phyloP scores from a whole-genome alignment of 2,888 invertebrate species.

The Rosalia funebris region DNA sequence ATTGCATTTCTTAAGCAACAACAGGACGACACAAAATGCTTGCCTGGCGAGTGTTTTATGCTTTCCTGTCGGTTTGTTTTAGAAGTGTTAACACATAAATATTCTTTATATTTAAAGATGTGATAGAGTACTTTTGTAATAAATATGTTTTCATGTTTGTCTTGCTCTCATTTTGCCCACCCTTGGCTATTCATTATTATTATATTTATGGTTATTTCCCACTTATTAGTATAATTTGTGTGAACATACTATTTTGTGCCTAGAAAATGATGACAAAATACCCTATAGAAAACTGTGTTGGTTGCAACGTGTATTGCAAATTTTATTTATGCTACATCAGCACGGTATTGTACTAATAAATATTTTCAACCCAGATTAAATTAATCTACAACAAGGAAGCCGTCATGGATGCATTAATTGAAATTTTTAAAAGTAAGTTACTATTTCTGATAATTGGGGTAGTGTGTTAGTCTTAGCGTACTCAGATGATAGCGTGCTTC shows the following conservation, averaged over 20 bases:
- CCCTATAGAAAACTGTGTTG: too few species aligned
- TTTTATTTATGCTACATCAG: slow-evolving; percentile 8
- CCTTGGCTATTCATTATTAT: too few species aligned
- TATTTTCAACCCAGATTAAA: slow-evolving; percentile 21
- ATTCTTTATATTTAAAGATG: slow-evolving; percentile 24
- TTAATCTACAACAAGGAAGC: slow-evolving; percentile 1
- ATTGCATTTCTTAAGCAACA: slow-evolving; percentile 8
- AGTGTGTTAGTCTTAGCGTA: slow-evolving; percentile 11
- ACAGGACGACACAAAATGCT: slow-evolving; percentile 2
- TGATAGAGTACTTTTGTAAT: slow-evolving; percentile 24
- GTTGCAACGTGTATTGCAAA: too few species aligned
- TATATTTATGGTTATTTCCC: too few species aligned
- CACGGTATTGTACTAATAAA: neutral
- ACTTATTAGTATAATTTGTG: too few species aligned
- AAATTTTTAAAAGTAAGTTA: slow-evolving; percentile 21
- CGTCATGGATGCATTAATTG: slow-evolving; percentile 11
- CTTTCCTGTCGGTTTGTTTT: slow-evolving; percentile 5
- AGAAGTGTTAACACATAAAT: slow-evolving; percentile 10
- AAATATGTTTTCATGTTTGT: slow-evolving; percentile 10
- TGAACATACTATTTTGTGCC: too few species aligned
- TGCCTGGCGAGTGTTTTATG: slow-evolving; percentile 1
- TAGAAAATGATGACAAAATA: too few species aligned
- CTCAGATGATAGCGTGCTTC: too few species aligned
- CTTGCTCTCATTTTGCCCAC: too few species aligned
- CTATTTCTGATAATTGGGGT: neutral